Conservation (phyloP, 2,113 vertebrate genomes). For the Stictonetta naevosa region DNA sequence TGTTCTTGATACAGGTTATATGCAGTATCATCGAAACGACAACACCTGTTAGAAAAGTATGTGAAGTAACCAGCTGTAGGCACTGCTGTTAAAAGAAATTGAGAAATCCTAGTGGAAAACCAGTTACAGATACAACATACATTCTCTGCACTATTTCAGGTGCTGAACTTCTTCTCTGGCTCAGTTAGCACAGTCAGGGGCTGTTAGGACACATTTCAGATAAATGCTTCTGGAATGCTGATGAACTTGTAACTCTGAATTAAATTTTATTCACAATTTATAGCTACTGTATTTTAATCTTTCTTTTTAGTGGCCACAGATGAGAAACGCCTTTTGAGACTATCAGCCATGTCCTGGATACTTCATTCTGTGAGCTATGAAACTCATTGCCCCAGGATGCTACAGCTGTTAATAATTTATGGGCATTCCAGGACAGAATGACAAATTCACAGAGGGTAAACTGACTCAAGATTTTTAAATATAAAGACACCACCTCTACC, state of each 20-base stretch:
- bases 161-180: not conserved
- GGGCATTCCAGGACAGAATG: not conserved
- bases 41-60: not conserved
- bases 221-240: not conserved
- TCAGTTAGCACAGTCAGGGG: not conserved
- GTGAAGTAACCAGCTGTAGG: not conserved
- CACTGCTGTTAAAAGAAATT: not conserved
- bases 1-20: not conserved
- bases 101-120: not conserved
- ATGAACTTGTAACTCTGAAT: not conserved
- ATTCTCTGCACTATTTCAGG: not conserved
- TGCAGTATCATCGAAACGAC: accelerated
- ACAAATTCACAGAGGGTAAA: not conserved
- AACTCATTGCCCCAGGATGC: not conserved
- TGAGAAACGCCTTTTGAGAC: not conserved
- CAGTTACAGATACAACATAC: not conserved
- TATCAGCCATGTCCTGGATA: not conserved
- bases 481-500: not conserved
- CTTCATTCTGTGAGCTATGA: not conserved
- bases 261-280: not conserved
- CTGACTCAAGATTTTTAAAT: not conserved
- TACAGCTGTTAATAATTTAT: not conserved
- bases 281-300: not conserved
- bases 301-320: not conserved
- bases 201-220: not conserved